Conservation (phyloP, 2,888 invertebrate genomes). For the Drosophila anomalata region DNA sequence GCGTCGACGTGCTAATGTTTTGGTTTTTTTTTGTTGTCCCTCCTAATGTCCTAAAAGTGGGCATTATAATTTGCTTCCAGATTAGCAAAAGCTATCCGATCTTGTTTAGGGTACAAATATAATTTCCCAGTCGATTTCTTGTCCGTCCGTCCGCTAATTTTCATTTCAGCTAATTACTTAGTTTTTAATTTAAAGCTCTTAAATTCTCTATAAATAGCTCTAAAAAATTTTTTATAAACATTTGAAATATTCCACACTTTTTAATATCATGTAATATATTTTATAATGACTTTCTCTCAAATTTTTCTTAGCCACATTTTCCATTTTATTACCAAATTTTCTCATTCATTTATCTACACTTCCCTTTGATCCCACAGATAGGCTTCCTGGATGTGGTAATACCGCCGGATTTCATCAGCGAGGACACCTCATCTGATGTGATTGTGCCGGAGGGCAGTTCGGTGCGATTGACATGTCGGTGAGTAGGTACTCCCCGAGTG, state of each 20-base stretch:
- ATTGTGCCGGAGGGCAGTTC: conserved; percentile 94
- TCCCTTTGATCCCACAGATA: conserved; percentile 86
- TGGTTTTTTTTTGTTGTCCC: not conserved
- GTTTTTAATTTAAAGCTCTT: too few relatives aligned
- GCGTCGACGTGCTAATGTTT: conserved; percentile 15
- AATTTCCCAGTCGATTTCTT: not conserved
- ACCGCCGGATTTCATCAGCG: conserved; percentile 94
- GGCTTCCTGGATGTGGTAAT: conserved; percentile 93
- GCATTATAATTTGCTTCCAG: not conserved
- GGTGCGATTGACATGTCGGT: conserved; percentile 87
- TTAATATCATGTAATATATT: too few relatives aligned
- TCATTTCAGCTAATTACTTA: not conserved
- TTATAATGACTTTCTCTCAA: too few relatives aligned
- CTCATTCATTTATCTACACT: conserved; percentile 5
- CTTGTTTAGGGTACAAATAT: not conserved
- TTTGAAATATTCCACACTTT: too few relatives aligned
- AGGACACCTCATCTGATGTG: conserved; percentile 95
- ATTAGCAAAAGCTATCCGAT: not conserved
- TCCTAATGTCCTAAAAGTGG: not conserved
- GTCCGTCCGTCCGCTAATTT: not conserved
- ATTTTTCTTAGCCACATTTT: not conserved
- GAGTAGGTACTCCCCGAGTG: conserved; percentile 53
- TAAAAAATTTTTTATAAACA: too few relatives aligned
- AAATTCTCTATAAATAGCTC: too few relatives aligned
- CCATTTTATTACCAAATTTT: not conserved